Evolutionary conservation across 1,140 invertebrate genomes (phyloP).

Genomic region (Ceratitis capitata): DNA sequence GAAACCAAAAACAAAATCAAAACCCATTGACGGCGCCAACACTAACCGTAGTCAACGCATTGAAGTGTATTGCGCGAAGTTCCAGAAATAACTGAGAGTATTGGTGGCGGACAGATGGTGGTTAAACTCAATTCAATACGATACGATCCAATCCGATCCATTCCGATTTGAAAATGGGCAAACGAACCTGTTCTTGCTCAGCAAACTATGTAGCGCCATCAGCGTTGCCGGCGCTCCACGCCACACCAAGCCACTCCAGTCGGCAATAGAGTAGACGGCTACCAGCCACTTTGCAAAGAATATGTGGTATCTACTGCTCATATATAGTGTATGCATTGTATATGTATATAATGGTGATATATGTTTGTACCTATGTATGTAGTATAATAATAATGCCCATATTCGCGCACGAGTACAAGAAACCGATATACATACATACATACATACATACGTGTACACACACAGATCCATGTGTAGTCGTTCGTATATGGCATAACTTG

Average conservation of each 20-base stretch:
- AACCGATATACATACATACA: background rate
- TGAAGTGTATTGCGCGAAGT: constrained; percentile 39
- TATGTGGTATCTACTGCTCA: background rate
- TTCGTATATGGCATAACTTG: background rate
- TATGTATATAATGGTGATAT: background rate
- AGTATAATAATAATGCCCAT: background rate
- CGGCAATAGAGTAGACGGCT: too few species aligned
- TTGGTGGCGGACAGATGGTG: background rate
- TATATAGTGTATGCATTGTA: background rate
- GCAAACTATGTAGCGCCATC: background rate
- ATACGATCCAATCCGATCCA: background rate
- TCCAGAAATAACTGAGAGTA: constrained; percentile 41
- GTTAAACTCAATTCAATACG: constrained; percentile 13
- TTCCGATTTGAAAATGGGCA: background rate
- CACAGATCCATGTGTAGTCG: background rate
- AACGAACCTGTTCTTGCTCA: constrained; percentile 32
- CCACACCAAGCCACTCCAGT: background rate
- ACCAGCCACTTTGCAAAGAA: background rate
- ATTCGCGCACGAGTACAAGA: background rate
- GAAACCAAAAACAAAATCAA: too few species aligned
- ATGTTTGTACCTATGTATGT: background rate
- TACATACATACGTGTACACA: background rate
- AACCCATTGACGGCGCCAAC: constrained; percentile 6
- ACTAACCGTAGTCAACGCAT: background rate
- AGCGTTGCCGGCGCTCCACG: constrained; percentile 1